These are phyloP conservation scores for Montipora foliosa DNA, from an alignment of 64 coral and sea anemone genomes.

Conservation along the genomic window DNA sequence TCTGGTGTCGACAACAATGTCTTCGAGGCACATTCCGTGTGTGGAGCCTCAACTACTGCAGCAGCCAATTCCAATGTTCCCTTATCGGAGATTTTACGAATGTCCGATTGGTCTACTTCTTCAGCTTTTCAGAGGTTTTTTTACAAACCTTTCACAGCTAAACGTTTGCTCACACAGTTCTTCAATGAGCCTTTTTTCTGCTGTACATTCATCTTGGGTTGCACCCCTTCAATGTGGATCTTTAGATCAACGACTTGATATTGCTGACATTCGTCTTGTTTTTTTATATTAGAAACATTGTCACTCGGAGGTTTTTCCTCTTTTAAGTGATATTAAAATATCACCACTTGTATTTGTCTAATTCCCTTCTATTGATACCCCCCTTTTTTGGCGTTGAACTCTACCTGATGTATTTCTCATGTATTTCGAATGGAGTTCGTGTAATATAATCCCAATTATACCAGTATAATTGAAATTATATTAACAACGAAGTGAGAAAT, in stretches of 20 bases:
- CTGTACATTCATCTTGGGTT: background rate
- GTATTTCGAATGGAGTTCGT: slow-evolving; percentile 20
- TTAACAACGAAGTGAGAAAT: too few species aligned
- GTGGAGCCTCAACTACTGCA: slow-evolving; percentile 54
- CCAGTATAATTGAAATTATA: too few species aligned
- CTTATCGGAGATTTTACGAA: slow-evolving; percentile 3
- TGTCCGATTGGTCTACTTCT: slow-evolving; percentile 33
- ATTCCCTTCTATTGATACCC: background rate
- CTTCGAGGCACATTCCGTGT: slow-evolving; percentile 41
- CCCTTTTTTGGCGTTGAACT: slow-evolving; percentile 28
- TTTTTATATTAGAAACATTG: too few species aligned
- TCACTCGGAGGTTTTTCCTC: too few species aligned
- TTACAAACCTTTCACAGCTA: slow-evolving; percentile 47
- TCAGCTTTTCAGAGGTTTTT: slow-evolving; percentile 49
- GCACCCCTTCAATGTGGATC: background rate
- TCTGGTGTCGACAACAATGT: background rate
- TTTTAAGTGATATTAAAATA: background rate
- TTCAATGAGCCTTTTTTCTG: background rate
- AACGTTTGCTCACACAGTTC: slow-evolving; percentile 28
- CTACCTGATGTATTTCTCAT: slow-evolving; percentile 9
- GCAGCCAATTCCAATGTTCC: slow-evolving; percentile 22
- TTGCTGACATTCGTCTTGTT: too few species aligned
- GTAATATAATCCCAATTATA: too few species aligned
- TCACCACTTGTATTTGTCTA: background rate
- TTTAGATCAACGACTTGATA: too few species aligned